Base-by-base conservation (phyloP, 2,797 vertebrate species). In the Gallirallus australis region DNA sequence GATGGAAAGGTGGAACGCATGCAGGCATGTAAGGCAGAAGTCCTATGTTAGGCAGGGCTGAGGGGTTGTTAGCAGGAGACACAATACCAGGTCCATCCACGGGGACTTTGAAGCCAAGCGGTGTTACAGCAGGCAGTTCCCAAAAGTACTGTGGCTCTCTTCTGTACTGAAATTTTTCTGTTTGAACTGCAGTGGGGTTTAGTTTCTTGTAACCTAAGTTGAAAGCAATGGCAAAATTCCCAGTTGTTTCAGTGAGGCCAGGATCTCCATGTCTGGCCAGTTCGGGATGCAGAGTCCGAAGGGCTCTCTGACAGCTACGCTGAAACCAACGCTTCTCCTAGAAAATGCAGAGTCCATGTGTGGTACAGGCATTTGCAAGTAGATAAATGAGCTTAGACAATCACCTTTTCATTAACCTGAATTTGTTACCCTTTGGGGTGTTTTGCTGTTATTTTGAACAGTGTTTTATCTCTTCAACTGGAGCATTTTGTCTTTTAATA, bases 311-410 rank as follows among this genome's bases (percentile, higher is more conserved):
- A 48, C 24, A 79, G 53, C 42, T 31, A n/a, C 30, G 23, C 66
- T 75, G 40, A 82, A 95, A 16, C 20, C 25, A 60, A 13, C 1
- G 0, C 23, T 65, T 76, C 47, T 65, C 13, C 40, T 40, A 50
- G 68, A 52, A 75, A 6, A n/a, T 27, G 20, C 14, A 20, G 66
- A 57, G 37, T 73, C 90, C 68, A 15, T 76, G 8, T 2, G 7
- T 1, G 2, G 19, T 60, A 15, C 0, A 0, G 66, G 5, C 60
- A 40, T 64, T 80, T 3, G 0, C 20, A 56, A 66, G 18, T 11
- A 61, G 33, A n/a, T 82, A 18, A 56, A 42, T 73, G 9, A 48
- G 37, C 12, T 39, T 12, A 56, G 42, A 18, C 4, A 6, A 3
- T 57, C 23, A 76, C 14, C 14, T 54, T 54, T 66, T 66, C n/a